phyloP scores from a whole-genome alignment of 1,140 invertebrate species.

The Holotrichia oblita region DNA sequence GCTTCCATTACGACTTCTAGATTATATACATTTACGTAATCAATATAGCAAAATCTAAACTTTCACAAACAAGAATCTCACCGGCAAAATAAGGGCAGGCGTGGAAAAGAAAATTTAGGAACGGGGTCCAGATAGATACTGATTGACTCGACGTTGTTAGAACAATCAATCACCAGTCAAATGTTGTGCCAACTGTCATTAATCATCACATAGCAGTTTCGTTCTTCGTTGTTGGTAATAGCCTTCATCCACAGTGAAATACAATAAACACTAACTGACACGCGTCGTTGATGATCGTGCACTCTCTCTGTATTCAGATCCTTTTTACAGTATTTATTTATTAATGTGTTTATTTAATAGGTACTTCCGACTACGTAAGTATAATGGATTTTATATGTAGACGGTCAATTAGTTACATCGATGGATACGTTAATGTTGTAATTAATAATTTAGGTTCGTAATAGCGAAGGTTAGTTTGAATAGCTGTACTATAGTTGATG shows the following conservation, averaged over 20 bases:
- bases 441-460: too few relatives aligned
- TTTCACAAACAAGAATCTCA: background rate
- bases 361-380: too few relatives aligned
- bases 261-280: background rate
- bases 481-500: too few relatives aligned
- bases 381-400: too few relatives aligned
- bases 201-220: background rate
- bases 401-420: too few relatives aligned
- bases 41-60: constrained; percentile 1
- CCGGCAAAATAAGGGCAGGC: background rate
- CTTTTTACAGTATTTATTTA: too few relatives aligned
- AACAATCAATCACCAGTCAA: constrained; percentile 8
- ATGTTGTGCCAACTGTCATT: background rate
- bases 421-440: too few relatives aligned
- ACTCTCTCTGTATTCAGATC: too few relatives aligned
- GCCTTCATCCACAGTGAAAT: background rate
- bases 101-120: background rate
- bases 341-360: too few relatives aligned
- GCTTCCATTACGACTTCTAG: background rate
- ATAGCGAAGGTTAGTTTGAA: too few relatives aligned
- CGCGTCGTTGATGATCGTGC: background rate
- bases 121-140: background rate
- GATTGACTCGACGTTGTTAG: background rate
- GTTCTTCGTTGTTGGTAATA: background rate
- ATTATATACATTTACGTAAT: background rate